Conservation (phyloP, 2,113 vertebrate genomes). For the Stictonetta naevosa region DNA sequence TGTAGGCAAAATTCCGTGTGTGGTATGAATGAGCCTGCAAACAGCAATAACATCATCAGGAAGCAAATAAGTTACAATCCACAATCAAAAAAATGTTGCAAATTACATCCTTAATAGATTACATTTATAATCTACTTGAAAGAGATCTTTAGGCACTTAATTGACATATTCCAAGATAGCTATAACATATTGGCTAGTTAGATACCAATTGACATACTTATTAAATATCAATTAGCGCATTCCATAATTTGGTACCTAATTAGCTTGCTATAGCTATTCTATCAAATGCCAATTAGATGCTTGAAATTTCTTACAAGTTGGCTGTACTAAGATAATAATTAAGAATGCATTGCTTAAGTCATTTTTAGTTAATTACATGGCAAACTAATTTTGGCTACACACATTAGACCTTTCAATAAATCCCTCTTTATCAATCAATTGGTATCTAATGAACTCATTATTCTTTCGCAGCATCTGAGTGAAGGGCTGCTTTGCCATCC, state of each 20-base stretch:
- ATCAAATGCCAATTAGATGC: conserved; percentile 84
- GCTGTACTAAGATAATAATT: conserved; percentile 75
- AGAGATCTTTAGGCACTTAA: conserved; percentile 81
- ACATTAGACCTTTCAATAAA: conserved; percentile 73
- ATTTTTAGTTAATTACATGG: conserved; percentile 78
- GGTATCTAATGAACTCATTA: conserved; percentile 71
- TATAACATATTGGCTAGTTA: conserved; percentile 81
- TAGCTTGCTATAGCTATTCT: conserved; percentile 81
- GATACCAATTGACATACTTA: conserved; percentile 82
- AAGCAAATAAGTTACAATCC: conserved; percentile 57
- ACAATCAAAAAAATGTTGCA: conserved; percentile 69
- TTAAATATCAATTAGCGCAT: conserved; percentile 84
- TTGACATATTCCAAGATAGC: conserved; percentile 79
- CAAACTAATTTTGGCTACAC: conserved; percentile 77
- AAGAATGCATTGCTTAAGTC: conserved; percentile 75
- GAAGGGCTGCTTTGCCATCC: not conserved
- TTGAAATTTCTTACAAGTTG: conserved; percentile 76
- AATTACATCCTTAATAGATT: conserved; percentile 69
- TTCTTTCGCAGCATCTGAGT: conserved; percentile 26
- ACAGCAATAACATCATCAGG: conserved; percentile 15
- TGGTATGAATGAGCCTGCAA: conserved; percentile 13
- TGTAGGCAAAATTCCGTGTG: not conserved
- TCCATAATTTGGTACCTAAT: conserved; percentile 83
- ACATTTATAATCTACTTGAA: conserved; percentile 75
- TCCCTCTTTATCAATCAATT: conserved; percentile 75